Conservation (phyloP, 2,797 vertebrate species). For the Hoplostethus mediterraneus region DNA sequence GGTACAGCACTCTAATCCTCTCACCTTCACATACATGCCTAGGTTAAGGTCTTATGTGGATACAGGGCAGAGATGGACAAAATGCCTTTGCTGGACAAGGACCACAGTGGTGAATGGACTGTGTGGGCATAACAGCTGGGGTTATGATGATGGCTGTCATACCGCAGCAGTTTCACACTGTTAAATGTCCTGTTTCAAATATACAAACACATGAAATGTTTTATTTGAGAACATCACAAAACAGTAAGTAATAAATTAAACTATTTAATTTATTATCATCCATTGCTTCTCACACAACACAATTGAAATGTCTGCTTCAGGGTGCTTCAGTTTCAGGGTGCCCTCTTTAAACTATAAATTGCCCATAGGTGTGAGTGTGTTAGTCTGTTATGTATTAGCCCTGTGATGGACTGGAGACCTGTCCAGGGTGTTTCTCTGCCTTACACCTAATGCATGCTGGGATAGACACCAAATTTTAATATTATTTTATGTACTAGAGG, state of each 20-base stretch:
- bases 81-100: constrained; percentile 12
- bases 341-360: too few relatives aligned
- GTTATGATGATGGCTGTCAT: constrained; percentile 1
- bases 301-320: constrained; percentile 7
- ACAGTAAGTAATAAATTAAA: neutral
- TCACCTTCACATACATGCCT: constrained; percentile 46
- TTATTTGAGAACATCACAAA: neutral
- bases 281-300: neutral
- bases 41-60: constrained; percentile 29
- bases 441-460: too few relatives aligned
- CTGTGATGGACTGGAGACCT: too few relatives aligned
- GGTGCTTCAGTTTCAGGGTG: too few relatives aligned
- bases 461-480: too few relatives aligned
- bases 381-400: too few relatives aligned
- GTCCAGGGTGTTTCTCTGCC: too few relatives aligned
- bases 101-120: constrained; percentile 23
- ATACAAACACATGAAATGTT: constrained; percentile 17
- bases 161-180: constrained; percentile 6
- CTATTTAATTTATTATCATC: constrained; percentile 1
- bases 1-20: constrained; percentile 22
- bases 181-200: constrained; percentile 18
- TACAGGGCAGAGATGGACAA: constrained; percentile 5
- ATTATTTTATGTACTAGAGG: too few relatives aligned
- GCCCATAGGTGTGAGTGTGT: too few relatives aligned
- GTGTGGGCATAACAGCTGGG: constrained; percentile 26